Evolutionary conservation across 2,113 vertebrate genomes (phyloP).

Genomic region (Tragelaphus strepsiceros): DNA sequence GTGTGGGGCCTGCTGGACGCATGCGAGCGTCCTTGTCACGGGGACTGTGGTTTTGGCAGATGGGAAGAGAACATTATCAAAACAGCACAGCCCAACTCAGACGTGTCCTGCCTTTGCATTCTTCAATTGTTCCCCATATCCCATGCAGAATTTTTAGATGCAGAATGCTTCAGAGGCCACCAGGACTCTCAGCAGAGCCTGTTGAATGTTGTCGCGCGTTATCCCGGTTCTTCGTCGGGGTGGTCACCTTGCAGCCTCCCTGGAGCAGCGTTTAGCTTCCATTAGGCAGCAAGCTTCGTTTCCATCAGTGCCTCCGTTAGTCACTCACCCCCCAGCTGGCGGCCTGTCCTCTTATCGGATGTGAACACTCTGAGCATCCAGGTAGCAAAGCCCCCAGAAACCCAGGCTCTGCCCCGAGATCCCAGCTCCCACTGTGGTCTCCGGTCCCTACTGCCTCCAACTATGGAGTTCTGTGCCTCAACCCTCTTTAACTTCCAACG

Average conservation of each 20-base stretch:
- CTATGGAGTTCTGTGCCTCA: background rate
- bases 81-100: background rate
- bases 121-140: background rate
- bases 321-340: too few species aligned
- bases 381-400: background rate
- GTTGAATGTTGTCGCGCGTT: background rate
- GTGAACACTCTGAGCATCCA: background rate
- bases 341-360: background rate
- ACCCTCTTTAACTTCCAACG: background rate
- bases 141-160: background rate
- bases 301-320: background rate
- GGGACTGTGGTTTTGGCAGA: background rate
- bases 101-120: background rate
- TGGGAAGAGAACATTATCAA: background rate
- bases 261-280: background rate
- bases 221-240: background rate
- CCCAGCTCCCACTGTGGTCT: background rate
- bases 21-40: background rate
- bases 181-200: background rate
- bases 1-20: background rate
- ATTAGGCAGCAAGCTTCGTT: background rate
- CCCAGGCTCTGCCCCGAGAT: background rate
- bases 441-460: background rate
- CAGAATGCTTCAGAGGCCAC: background rate
- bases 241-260: background rate